These are phyloP conservation scores for Hyles lineata DNA, from an alignment of 2,888 invertebrate species.

Conservation along the genomic window DNA sequence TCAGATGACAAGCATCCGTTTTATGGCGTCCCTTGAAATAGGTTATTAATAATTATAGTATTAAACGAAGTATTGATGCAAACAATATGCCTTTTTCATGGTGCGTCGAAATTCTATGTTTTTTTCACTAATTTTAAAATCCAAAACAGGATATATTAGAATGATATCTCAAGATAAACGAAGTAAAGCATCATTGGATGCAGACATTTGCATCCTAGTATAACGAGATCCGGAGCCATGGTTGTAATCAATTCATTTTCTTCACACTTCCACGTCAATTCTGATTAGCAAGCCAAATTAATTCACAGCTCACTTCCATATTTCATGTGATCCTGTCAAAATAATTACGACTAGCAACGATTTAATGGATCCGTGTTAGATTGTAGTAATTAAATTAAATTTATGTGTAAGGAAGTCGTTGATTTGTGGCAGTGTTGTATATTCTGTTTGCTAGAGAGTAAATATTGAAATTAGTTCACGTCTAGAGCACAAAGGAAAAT, in stretches of 20 bases:
- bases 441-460: too few relatives aligned
- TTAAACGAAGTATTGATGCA: too few relatives aligned
- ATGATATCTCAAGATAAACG: too few relatives aligned
- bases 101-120: too few relatives aligned
- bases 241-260: constrained; percentile 1
- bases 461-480: too few relatives aligned
- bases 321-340: constrained; percentile 24
- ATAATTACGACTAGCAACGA: constrained; percentile 5
- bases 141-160: too few relatives aligned
- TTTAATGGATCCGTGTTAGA: constrained; percentile 13
- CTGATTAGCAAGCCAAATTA: constrained; percentile 23
- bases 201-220: constrained; percentile 2
- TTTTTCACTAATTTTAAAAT: too few relatives aligned
- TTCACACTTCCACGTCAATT: background rate
- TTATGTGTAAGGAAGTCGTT: constrained; percentile 15
- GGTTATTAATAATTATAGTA: too few relatives aligned
- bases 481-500: too few relatives aligned
- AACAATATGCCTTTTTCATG: too few relatives aligned
- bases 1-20: too few relatives aligned
- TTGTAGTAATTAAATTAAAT: constrained; percentile 14
- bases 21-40: too few relatives aligned
- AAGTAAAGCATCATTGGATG: background rate
- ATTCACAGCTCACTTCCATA: constrained; percentile 10
- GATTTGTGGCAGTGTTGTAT: background rate
- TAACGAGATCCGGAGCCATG: background rate